These are phyloP conservation scores for Channa maculata DNA, from an alignment of 2,113 vertebrate species.

Conservation along the genomic window DNA sequence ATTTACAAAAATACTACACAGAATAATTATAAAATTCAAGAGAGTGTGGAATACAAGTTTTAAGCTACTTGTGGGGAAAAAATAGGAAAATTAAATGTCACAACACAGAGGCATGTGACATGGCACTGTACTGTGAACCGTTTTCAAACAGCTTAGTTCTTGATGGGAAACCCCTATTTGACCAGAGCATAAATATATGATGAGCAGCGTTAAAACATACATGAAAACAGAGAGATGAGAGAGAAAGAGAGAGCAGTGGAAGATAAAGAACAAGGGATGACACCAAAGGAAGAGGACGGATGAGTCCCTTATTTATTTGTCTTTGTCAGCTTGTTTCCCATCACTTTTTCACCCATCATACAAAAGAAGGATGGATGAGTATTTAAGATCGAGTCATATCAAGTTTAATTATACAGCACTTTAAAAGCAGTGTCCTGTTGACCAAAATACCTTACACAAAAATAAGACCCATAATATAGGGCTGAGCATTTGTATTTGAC, in stretches of 20 bases:
- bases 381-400: background rate
- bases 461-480: no score
- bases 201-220: constrained; percentile 60
- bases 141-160: constrained; percentile 40
- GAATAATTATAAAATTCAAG: no score
- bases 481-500: no score
- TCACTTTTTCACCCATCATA: rapidly evolving
- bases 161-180: constrained; percentile 17
- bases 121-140: constrained; percentile 15
- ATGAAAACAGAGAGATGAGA: constrained; percentile 58
- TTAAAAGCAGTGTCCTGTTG: no score
- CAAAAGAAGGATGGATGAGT: constrained; percentile 8
- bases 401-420: no score
- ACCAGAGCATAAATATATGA: constrained; percentile 55
- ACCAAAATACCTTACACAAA: no score
- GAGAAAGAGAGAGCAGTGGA: background rate
- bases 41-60: background rate
- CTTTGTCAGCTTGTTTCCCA: constrained; percentile 12
- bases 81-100: background rate
- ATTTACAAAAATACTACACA: no score
- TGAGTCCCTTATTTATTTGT: background rate
- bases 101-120: constrained; percentile 3
- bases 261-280: constrained; percentile 19
- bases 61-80: background rate
- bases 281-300: background rate